Conservation (phyloP, 2,113 vertebrate genomes). For the Oreochromis niloticus region DNA sequence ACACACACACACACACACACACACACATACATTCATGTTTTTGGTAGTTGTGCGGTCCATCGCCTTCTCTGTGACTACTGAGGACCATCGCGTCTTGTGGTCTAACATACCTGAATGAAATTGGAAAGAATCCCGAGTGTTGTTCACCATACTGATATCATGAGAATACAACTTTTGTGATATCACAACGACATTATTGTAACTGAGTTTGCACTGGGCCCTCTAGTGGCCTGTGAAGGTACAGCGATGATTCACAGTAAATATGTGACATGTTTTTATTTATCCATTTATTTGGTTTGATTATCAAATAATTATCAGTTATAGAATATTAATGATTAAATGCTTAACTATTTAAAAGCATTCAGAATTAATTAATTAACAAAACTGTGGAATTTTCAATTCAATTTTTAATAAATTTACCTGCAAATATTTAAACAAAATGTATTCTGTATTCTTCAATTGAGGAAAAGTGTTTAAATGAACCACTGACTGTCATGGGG, state of each 20-base stretch:
- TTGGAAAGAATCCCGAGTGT: neutral
- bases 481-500: neutral
- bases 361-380: neutral
- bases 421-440: neutral
- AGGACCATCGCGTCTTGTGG: neutral
- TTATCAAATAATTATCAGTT: neutral
- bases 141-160: neutral
- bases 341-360: neutral
- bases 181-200: neutral
- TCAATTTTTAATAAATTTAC: neutral
- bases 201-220: neutral
- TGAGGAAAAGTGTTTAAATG: neutral
- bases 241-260: neutral
- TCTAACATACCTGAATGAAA: neutral
- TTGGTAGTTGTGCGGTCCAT: neutral
- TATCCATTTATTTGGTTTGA: neutral
- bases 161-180: neutral
- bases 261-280: neutral
- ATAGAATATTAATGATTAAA: neutral
- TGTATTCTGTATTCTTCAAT: neutral
- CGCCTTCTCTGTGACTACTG: neutral
- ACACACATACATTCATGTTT: neutral
- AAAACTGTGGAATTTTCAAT: neutral
- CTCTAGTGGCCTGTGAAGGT: neutral
- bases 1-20: neutral